Evolutionary conservation across 2,797 vertebrate genomes (phyloP).

Genomic region (Hydrophis major): DNA sequence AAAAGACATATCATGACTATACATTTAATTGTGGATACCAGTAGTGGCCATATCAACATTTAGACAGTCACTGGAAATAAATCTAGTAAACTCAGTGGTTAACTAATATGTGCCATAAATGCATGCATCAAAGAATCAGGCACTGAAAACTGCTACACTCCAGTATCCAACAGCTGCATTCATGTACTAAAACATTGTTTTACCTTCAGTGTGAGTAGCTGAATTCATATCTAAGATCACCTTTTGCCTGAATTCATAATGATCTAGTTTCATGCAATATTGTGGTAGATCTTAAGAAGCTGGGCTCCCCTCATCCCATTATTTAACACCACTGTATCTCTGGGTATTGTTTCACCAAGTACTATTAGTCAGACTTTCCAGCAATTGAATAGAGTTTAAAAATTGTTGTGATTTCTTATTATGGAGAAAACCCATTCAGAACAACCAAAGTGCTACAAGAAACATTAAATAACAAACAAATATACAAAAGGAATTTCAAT

Average conservation of each 20-base stretch:
- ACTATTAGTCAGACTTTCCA: not conserved
- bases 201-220: not conserved
- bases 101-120: not conserved
- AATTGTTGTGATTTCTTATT: not conserved
- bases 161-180: not conserved
- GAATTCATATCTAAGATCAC: not conserved
- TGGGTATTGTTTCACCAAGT: not conserved
- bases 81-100: not conserved
- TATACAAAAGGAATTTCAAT: not conserved
- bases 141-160: not conserved
- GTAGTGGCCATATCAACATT: not conserved
- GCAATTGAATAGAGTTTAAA: not conserved
- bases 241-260: not conserved
- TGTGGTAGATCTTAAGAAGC: not conserved
- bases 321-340: not conserved
- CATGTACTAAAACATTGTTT: not conserved
- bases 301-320: conserved; percentile 9
- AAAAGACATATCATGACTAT: not conserved
- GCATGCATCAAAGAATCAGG: not conserved
- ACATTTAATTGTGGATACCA: not conserved
- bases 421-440: not conserved
- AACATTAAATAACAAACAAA: not conserved
- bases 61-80: not conserved
- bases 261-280: not conserved
- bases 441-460: not conserved